These are phyloP conservation scores for Eucidaris tribuloides DNA, from an alignment of 35 echinoderm and acorn worm species.

Conservation along the genomic window DNA sequence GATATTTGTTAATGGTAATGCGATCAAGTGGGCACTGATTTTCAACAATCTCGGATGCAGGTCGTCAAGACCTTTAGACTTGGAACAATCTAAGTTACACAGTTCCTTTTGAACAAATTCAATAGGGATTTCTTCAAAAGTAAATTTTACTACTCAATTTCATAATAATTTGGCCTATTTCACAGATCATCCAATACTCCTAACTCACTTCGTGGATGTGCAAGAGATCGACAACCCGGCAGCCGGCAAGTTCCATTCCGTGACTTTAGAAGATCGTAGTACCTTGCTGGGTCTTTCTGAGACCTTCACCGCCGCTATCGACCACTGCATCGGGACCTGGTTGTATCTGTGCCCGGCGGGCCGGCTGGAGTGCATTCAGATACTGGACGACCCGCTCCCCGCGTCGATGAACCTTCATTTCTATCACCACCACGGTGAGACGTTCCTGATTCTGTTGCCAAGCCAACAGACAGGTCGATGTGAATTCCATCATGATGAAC, in stretches of 20 bases:
- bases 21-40: too few relatives aligned
- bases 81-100: too few relatives aligned
- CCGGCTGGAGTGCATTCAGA: not conserved
- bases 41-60: too few relatives aligned
- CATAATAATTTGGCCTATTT: too few relatives aligned
- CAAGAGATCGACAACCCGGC: conserved; percentile 9
- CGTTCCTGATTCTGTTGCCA: not conserved
- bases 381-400: not conserved
- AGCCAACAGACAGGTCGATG: not conserved
- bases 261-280: not conserved
- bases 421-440: not conserved
- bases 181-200: not conserved
- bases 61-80: too few relatives aligned
- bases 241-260: not conserved
- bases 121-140: too few relatives aligned
- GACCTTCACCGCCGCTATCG: not conserved
- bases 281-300: not conserved
- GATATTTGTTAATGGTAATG: too few relatives aligned
- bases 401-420: not conserved
- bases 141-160: too few relatives aligned
- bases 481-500: not conserved
- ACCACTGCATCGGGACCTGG: not conserved
- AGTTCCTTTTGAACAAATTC: too few relatives aligned
- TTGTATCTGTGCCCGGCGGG: conserved; percentile 5
- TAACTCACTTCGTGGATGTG: not conserved